These are phyloP conservation scores for Phrynocephalus versicolor DNA, from an alignment of 2,113 vertebrate genomes.

Conservation along the genomic window DNA sequence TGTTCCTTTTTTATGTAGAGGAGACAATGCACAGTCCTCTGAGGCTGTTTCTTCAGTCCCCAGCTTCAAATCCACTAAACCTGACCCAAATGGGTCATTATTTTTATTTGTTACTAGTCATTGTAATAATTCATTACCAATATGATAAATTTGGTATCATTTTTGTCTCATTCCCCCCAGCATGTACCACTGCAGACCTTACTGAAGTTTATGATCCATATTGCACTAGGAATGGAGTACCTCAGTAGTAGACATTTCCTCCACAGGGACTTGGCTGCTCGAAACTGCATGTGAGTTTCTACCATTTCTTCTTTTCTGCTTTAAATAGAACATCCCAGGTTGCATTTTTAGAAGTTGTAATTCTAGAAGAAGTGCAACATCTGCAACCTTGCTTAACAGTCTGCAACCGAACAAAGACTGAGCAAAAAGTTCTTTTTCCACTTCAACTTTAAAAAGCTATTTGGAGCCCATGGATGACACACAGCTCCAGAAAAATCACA, in stretches of 20 bases:
- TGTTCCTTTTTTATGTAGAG: no score
- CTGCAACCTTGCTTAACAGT: neutral
- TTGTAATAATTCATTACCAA: neutral
- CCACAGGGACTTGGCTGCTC: conserved; percentile 93
- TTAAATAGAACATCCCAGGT: neutral
- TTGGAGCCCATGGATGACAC: neutral
- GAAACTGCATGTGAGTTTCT: conserved; percentile 93
- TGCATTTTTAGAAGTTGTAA: neutral
- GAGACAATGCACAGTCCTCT: no score
- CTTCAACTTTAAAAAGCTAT: neutral
- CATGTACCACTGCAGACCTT: conserved; percentile 87
- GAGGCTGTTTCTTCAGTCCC: no score
- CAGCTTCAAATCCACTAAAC: neutral
- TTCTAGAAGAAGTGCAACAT: neutral
- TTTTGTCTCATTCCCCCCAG: conserved; percentile 63
- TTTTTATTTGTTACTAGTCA: neutral
- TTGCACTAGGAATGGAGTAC: conserved; percentile 95
- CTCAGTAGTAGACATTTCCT: conserved; percentile 92
- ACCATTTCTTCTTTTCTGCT: neutral
- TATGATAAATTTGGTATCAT: neutral
- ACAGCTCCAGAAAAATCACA: neutral
- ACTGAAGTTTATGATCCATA: conserved; percentile 95
- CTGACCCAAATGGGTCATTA: neutral
- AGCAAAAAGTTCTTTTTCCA: neutral
- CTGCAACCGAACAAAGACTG: neutral